phyloP scores from a whole-genome alignment of 1,140 invertebrate genomes.

The Drosophila punjabiensis region DNA sequence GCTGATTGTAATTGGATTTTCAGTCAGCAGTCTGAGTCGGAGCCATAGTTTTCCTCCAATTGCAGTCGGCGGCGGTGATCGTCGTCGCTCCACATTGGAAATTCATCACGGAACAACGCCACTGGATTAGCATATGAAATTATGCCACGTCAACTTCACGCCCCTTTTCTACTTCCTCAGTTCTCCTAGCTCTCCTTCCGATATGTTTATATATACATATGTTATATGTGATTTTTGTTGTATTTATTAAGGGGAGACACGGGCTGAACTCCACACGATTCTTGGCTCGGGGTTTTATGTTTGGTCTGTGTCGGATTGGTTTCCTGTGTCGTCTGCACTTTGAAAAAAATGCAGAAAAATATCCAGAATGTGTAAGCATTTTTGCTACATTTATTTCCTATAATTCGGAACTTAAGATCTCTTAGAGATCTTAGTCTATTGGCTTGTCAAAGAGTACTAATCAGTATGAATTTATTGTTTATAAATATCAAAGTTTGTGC shows the following conservation, averaged over 20 bases:
- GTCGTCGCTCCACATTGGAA: conserved; percentile 16
- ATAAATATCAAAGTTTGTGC: too few species aligned
- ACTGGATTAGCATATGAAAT: conserved; percentile 74
- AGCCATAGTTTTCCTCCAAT: neutral
- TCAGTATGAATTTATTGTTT: too few species aligned
- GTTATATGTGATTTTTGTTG: neutral
- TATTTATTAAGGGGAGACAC: conserved; percentile 16
- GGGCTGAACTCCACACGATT: conserved; percentile 17
- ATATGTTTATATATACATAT: neutral
- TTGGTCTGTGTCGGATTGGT: conserved; percentile 46
- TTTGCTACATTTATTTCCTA: too few species aligned
- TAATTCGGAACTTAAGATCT: too few species aligned
- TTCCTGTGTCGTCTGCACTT: conserved; percentile 36
- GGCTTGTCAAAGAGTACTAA: too few species aligned
- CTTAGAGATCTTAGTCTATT: too few species aligned
- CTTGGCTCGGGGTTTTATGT: conserved; percentile 31
- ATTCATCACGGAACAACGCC: conserved; percentile 23
- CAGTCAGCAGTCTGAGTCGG: too few species aligned
- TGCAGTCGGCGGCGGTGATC: neutral
- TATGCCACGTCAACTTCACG: conserved; percentile 50
- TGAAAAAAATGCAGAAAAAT: neutral
- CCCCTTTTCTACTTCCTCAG: conserved; percentile 4
- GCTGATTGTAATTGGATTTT: conserved; percentile 12
- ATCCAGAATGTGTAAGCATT: neutral
- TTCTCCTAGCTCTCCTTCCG: neutral